A percentile compares a stretch with the other conserved stretches of the same genome.
Conservation (phyloP, 2,888 invertebrate species). For the Nemurella pictetii region DNA sequence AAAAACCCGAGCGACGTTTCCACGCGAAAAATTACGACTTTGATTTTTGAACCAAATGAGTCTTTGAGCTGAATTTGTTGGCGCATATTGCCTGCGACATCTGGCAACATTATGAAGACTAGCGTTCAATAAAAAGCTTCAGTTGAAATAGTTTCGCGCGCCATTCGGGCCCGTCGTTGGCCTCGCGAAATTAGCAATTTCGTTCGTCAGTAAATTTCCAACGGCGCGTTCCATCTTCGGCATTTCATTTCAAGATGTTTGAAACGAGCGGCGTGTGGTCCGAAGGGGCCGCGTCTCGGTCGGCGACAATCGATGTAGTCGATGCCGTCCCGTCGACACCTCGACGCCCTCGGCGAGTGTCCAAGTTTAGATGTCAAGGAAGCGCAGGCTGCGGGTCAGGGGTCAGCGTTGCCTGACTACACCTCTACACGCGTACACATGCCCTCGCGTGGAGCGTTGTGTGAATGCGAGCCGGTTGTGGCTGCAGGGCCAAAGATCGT, state of each 20-base stretch:
- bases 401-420: background rate
- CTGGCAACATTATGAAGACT: background rate
- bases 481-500: no score
- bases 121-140: background rate
- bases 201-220: background rate
- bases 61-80: no score
- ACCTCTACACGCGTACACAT: background rate
- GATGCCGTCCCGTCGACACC: no score
- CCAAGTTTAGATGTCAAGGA: background rate
- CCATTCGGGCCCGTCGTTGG: background rate
- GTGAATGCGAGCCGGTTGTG: no score
- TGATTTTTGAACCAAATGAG: no score
- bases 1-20: no score
- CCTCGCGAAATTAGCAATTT: background rate
- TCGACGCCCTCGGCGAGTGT: background rate
- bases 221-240: background rate
- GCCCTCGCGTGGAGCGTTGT: no score
- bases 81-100: background rate
- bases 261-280: no score
- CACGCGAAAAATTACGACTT: no score
- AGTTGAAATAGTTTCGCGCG: background rate
- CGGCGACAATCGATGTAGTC: background rate
- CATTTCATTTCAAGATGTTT: background rate
- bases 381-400: background rate
- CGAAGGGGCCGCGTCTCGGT: no score